Conservation (phyloP, 2,113 vertebrate genomes). For the Myotis davidii region DNA sequence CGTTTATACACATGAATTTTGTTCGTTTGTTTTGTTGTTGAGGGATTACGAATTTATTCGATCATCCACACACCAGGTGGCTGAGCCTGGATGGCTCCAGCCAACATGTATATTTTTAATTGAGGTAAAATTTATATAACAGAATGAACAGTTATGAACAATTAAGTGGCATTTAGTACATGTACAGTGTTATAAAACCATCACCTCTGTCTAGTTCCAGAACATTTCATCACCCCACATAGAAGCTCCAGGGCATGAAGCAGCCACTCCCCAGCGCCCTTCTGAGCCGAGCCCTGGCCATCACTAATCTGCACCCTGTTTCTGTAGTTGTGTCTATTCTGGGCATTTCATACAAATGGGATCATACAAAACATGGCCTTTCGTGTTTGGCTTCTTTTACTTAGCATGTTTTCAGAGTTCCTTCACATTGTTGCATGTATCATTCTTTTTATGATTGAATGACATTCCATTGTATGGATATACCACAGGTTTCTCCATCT, state of each 20-base stretch:
- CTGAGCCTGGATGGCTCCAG: too few species aligned
- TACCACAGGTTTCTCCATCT: neutral
- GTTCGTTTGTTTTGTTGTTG: too few species aligned
- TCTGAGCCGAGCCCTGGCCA: neutral
- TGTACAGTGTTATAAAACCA: neutral
- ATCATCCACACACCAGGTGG: too few species aligned
- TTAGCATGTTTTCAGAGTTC: neutral
- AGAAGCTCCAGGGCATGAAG: fast-evolving
- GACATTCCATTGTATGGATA: neutral
- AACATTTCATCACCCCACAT: neutral
- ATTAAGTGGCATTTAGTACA: neutral
- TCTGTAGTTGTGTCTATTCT: neutral
- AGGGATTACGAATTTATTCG: too few species aligned
- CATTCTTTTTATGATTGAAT: conserved; percentile 7
- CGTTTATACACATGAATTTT: neutral
- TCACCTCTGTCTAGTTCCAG: neutral
- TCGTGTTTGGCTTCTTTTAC: neutral
- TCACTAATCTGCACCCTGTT: neutral
- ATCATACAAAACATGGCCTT: neutral
- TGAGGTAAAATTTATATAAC: neutral
- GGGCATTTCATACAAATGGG: neutral
- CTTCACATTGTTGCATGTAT: neutral
- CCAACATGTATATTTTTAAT: neutral
- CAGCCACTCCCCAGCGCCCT: fast-evolving
- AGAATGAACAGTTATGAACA: neutral